A percentile compares a stretch with the other conserved stretches of the same genome.
Evolutionary conservation across 2,113 vertebrate species (phyloP).

Genomic region (Apaloderma vittatum): DNA sequence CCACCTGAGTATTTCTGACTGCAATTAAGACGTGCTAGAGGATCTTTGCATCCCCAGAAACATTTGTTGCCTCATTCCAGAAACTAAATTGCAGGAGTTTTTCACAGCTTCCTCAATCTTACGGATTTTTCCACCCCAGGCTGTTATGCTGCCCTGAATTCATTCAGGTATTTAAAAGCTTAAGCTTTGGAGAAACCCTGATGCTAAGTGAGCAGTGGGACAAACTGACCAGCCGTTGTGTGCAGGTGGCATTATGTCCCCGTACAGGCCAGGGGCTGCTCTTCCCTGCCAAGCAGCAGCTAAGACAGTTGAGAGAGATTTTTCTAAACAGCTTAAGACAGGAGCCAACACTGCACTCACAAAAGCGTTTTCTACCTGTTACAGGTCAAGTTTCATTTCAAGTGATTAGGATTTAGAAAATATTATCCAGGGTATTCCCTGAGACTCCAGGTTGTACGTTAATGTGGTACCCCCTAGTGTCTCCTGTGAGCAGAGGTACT

Average conservation of each 20-base stretch:
- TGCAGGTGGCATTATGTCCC: background rate
- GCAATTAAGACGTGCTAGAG: background rate
- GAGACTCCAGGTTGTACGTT: background rate
- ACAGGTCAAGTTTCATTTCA: background rate
- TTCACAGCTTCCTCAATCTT: background rate
- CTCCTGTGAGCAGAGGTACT: background rate
- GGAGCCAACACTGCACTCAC: background rate
- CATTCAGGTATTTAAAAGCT: background rate
- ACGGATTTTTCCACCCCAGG: background rate
- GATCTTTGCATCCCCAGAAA: conserved; percentile 2
- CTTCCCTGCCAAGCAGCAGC: background rate
- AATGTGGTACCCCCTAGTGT: background rate
- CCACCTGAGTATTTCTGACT: background rate
- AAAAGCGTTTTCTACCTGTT: background rate
- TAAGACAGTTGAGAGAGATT: background rate
- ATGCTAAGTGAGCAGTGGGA: background rate
- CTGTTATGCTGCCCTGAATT: background rate
- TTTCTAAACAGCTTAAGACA: background rate
- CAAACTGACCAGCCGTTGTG: background rate
- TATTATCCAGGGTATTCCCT: background rate
- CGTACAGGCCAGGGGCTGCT: background rate
- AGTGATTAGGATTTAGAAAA: background rate
- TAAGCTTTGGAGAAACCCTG: background rate
- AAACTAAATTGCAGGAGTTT: background rate
- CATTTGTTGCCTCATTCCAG: background rate